Conservation (phyloP, 2,888 invertebrate genomes). For the Minunthozetes semirufus region DNA sequence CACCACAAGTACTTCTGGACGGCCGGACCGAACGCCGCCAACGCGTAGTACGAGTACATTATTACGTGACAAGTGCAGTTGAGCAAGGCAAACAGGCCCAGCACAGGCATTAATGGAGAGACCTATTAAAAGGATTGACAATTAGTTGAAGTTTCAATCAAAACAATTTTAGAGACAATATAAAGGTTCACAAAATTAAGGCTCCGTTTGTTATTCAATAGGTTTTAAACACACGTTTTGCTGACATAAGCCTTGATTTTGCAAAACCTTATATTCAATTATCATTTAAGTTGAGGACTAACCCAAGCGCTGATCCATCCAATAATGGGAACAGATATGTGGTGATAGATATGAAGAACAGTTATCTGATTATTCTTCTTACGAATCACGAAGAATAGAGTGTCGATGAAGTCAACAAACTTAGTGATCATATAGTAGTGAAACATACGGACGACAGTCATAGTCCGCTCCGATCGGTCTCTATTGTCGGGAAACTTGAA, state of each 20-base stretch:
- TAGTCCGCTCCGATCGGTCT: neutral
- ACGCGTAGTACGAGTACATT: conserved; percentile 34
- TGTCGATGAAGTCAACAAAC: conserved; percentile 35
- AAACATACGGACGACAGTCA: conserved; percentile 3
- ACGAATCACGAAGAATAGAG: conserved; percentile 33
- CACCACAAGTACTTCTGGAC: conserved; percentile 35
- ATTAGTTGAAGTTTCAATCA: no score
- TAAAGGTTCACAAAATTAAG: neutral
- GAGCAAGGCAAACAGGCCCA: conserved; percentile 29
- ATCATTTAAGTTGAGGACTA: neutral
- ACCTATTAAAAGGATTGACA: neutral
- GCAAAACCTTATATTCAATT: no score
- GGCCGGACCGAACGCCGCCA: conserved; percentile 19
- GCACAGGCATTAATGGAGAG: conserved; percentile 29
- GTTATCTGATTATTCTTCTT: conserved; percentile 34
- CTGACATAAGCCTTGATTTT: neutral
- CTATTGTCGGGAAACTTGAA: conserved; percentile 26
- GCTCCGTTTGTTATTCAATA: neutral
- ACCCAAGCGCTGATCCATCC: conserved; percentile 34
- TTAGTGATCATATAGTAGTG: conserved; percentile 15
- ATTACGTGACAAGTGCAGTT: conserved; percentile 33
- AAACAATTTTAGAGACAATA: neutral
- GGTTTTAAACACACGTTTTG: neutral
- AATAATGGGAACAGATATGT: conserved; percentile 34
- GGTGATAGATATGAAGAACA: conserved; percentile 35